Evolutionary conservation across 2,888 invertebrate species (phyloP), one percentile per base, ranked within the genome.

Genomic region (Tenthredo scrophulariae): DNA sequence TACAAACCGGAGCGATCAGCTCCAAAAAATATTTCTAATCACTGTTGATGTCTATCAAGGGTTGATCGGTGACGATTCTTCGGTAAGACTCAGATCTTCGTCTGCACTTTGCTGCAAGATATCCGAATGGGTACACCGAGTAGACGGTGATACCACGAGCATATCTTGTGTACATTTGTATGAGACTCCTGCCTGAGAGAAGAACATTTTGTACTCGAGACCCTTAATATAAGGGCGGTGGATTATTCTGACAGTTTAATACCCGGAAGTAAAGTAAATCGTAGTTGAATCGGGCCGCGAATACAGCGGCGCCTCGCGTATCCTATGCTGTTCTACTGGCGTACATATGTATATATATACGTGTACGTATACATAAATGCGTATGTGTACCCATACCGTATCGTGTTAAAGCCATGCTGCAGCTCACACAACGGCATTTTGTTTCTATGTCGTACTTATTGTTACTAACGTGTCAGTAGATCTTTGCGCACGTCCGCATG

Each of bases 201-300:
- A 89, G 88, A 87, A 89, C 88, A 89, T 90, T 54, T 90, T 89
- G 88, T 90, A 88, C 90, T 89, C 67, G 86, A 90, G 89, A 90
- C 90, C 89, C 91, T 91, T 91, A 91, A 91, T 90, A 90, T 89
- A 89, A 87, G 87, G 88, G 88, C 88, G 87, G 89, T 89, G 90
- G 91, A 91, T 91, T 91, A 91, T 90, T 90, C 90, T 89, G 91
- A 91, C 91, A 90, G 90, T 89, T 91, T 91, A 91, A 91, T 91
- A 89, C 90, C 90, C 90, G 87, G 88, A 88, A 87, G 91, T 91
- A 91, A 91, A 91, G 91, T 91, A 91, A 91, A 91, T 91, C 91
- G 67, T 46, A 43, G 83, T 29, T 58, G 83, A 83, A 62, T 80
- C 80, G 37, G 18, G 46, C 22, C 33, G 26, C 65, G 65, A 65